Evolutionary conservation across 2,113 vertebrate species (phyloP), one percentile per base, ranked within the genome.

Genomic region (Numida meleagris): DNA sequence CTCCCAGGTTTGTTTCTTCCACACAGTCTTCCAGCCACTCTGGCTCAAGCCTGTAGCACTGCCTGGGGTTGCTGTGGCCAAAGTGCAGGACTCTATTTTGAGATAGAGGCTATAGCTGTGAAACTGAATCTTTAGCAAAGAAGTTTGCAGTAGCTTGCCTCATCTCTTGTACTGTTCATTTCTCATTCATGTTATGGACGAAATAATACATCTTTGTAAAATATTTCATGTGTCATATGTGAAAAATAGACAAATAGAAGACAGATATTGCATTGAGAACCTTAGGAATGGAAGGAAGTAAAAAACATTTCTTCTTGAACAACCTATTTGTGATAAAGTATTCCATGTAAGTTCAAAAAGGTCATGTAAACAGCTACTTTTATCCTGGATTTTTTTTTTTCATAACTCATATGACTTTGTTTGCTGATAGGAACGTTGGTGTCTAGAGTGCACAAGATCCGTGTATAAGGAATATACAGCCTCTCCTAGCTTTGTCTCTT

Each of bases 391-490:
- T 61, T 38, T 42, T 31, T 63, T 63, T 40, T 11, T 13, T 18
- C 21, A 16, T 59, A 67, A 72, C 2, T 33, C 31, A 1, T 29
- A 38, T 46, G 51, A 38, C 1, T 45, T 75, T 78, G 8, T 63
- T 85, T 79, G 7, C 36, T 53, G 16, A 4, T 53, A 68, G 18
- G 4, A 58, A 15, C 12, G 85, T 43, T 23, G 3, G 27, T 77
- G 33, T 73, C 10, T 53, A 76, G 9, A 0, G 0, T 53, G 3
- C 36, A 51, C 8, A 78, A 33, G 11, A 62, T 40, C 15, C 45
- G 34, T 45, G 51, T 29, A 45, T 53, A 63, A 72, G 20, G 17
- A 70, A 53, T 36, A 34, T 23, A 31, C 4, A 82, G 21, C 18
- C 61, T 29, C 14, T 82, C 9, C 20, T 73, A 53, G 6, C 2